These are phyloP conservation scores for Nymphalis polychloros DNA, from an alignment of 2,888 invertebrate species.

Conservation along the genomic window DNA sequence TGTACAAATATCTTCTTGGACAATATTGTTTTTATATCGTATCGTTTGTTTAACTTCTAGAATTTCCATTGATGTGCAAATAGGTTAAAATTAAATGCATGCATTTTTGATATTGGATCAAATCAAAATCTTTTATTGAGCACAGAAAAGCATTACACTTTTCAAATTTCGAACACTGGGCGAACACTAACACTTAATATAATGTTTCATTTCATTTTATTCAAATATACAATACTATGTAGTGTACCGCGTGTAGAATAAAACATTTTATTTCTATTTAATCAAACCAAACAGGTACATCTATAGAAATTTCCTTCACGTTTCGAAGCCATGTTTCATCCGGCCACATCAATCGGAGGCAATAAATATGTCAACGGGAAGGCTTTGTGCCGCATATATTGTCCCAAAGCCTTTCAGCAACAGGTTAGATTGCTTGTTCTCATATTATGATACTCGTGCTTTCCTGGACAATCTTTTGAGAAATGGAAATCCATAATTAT, in stretches of 20 bases:
- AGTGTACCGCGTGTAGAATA: too few species aligned
- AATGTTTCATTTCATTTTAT: too few species aligned
- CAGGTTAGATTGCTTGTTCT: slow-evolving; percentile 28
- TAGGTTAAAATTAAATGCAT: too few species aligned
- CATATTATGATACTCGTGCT: slow-evolving; percentile 1
- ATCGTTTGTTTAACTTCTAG: neutral
- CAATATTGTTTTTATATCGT: neutral
- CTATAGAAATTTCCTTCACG: slow-evolving; percentile 19
- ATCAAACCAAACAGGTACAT: neutral
- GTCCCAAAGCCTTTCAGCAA: slow-evolving; percentile 24
- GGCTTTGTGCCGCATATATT: slow-evolving; percentile 30
- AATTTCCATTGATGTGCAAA: neutral
- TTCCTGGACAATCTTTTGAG: neutral
- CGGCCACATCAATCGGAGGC: slow-evolving; percentile 31
- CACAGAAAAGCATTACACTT: too few species aligned
- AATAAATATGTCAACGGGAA: slow-evolving; percentile 34
- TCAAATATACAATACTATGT: neutral
- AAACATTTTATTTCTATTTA: neutral
- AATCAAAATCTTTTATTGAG: too few species aligned
- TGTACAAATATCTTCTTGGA: neutral
- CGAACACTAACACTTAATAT: too few species aligned
- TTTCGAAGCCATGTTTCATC: slow-evolving; percentile 31
- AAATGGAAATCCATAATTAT: neutral
- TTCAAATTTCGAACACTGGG: too few species aligned
- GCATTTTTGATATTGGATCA: neutral